Evolutionary conservation across 30 jellyfish, hydroid and myxozoan genomes (phyloP).

Genomic region (Aurelia sp.): DNA sequence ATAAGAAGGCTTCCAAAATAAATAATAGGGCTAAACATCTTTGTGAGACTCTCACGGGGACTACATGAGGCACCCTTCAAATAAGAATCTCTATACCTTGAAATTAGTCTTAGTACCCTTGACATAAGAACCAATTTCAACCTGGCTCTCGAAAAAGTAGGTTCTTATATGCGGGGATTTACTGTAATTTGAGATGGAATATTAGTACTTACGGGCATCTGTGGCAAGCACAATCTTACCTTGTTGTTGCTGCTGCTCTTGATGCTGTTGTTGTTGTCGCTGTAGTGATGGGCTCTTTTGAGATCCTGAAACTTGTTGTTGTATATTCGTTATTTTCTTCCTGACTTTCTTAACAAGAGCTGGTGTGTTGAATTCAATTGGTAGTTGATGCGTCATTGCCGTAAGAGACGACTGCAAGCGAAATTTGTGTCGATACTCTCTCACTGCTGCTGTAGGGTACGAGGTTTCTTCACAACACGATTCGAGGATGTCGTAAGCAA

Average conservation of each 20-base stretch:
- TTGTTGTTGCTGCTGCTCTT: neutral
- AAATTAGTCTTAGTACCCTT: no score
- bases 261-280: constrained; percentile 1
- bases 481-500: constrained; percentile 97
- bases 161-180: no score
- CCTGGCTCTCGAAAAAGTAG: no score
- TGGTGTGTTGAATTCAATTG: constrained; percentile 81
- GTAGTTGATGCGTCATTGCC: constrained; percentile 85
- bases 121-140: no score
- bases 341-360: constrained; percentile 80
- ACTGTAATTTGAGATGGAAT: no score
- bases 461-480: constrained; percentile 98
- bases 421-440: constrained; percentile 96
- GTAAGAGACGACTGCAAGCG: constrained; percentile 83
- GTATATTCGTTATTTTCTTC: constrained; percentile 72
- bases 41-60: no score
- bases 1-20: no score
- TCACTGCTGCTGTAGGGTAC: constrained; percentile 94
- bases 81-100: no score
- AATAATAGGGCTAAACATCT: no score
- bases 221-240: no score
- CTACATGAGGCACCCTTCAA: no score
- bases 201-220: no score
- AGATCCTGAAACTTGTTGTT: constrained; percentile 70
- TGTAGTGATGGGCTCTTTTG: constrained; percentile 58